Percentiles rank a stretch among this genome's conserved stretches.
Conservation (phyloP, 2,113 vertebrate species). For the Aegithalos caudatus region DNA sequence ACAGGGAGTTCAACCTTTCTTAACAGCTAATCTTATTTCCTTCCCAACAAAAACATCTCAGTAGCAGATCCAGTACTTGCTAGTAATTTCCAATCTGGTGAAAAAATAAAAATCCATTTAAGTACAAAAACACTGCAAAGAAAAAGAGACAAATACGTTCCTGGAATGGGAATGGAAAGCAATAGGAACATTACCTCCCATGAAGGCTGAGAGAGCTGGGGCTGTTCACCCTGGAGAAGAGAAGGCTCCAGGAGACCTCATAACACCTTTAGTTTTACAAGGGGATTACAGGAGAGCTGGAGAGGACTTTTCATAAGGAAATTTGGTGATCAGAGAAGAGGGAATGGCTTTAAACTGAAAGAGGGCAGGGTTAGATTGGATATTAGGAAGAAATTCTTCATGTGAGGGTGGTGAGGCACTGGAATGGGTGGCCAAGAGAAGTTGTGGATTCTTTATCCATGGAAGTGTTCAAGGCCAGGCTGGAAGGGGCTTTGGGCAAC, state of each 20-base stretch:
- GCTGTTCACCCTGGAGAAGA: background rate
- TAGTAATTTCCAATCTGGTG: background rate
- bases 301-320: background rate
- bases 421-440: background rate
- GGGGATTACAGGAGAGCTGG: background rate
- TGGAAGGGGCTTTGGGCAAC: background rate
- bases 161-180: background rate
- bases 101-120: background rate
- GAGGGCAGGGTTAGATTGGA: background rate
- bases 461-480: background rate
- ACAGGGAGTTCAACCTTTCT: background rate
- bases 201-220: background rate
- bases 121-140: background rate
- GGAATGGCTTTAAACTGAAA: background rate
- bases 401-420: background rate
- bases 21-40: background rate
- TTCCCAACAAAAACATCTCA: background rate
- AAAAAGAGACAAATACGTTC: accelerated
- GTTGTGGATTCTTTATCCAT: accelerated
- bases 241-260: background rate
- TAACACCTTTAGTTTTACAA: background rate
- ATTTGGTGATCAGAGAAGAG: background rate
- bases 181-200: background rate
- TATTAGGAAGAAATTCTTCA: background rate
- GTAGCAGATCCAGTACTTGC: background rate